Conservation (phyloP, 2,797 vertebrate genomes). For the Mycteria americana region DNA sequence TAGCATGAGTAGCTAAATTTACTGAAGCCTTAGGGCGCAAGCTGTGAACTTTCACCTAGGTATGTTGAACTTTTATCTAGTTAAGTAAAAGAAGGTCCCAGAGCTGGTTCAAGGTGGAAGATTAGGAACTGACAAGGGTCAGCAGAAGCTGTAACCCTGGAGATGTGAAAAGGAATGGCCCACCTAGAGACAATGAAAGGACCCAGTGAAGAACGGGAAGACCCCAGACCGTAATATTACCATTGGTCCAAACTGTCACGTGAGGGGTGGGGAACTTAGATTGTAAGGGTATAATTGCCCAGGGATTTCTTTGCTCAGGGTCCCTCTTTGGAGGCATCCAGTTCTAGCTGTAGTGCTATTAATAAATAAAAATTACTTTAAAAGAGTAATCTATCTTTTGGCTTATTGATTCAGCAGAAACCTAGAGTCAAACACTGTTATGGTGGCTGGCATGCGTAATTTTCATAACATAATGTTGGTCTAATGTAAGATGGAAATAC, state of each 20-base stretch:
- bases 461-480: not conserved
- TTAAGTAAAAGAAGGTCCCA: not conserved
- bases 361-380: not conserved
- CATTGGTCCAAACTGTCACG: accelerated
- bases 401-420: not conserved
- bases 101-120: not conserved
- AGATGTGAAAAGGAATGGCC: not conserved
- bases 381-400: not conserved
- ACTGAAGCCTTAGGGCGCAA: not conserved
- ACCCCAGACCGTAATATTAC: not conserved
- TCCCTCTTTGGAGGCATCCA: not conserved
- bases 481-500: not conserved
- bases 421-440: not conserved
- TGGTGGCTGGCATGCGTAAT: accelerated
- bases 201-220: not conserved
- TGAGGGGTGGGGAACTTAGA: not conserved
- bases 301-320: not conserved
- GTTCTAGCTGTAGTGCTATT: not conserved
- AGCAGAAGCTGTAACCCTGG: not conserved
- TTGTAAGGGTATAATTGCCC: not conserved
- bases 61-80: not conserved
- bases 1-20: not conserved
- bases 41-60: not conserved
- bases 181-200: not conserved
- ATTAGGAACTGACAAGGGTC: too few relatives aligned